phyloP scores from a whole-genome alignment of 2,888 invertebrate genomes.

The Eupithecia abbreviata region DNA sequence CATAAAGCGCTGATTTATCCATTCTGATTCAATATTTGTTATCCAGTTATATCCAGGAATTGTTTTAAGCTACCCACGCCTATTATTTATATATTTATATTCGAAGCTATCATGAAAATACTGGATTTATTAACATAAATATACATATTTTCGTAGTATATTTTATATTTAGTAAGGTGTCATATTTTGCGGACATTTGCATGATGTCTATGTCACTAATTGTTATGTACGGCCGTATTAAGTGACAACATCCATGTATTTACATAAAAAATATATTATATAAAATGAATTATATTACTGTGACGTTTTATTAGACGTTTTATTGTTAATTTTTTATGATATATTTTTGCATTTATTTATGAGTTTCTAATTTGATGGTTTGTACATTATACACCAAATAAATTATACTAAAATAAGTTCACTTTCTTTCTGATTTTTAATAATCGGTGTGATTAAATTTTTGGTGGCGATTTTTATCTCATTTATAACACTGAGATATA shows the following conservation, averaged over 20 bases:
- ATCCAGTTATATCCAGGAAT: background rate
- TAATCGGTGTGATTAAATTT: background rate
- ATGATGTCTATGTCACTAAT: background rate
- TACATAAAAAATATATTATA: background rate
- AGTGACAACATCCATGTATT: background rate
- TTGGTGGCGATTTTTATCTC: background rate
- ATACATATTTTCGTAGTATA: slow-evolving; percentile 1
- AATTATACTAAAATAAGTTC: background rate
- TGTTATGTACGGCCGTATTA: slow-evolving; percentile 10
- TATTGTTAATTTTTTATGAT: background rate
- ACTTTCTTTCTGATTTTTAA: background rate
- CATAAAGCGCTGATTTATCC: background rate
- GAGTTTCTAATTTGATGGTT: background rate
- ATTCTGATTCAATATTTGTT: background rate
- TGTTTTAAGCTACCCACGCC: background rate
- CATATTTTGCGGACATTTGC: slow-evolving; percentile 5
- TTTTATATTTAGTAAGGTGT: background rate
- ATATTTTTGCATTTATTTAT: background rate
- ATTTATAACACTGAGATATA: no score
- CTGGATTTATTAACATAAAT: background rate
- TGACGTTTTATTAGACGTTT: background rate
- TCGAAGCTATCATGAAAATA: background rate
- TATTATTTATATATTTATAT: background rate
- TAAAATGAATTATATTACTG: background rate
- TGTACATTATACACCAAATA: background rate